A percentile compares a stretch with the other conserved stretches of the same genome.
Conservation (phyloP, 2,797 vertebrate genomes). For the Coreius guichenoti region DNA sequence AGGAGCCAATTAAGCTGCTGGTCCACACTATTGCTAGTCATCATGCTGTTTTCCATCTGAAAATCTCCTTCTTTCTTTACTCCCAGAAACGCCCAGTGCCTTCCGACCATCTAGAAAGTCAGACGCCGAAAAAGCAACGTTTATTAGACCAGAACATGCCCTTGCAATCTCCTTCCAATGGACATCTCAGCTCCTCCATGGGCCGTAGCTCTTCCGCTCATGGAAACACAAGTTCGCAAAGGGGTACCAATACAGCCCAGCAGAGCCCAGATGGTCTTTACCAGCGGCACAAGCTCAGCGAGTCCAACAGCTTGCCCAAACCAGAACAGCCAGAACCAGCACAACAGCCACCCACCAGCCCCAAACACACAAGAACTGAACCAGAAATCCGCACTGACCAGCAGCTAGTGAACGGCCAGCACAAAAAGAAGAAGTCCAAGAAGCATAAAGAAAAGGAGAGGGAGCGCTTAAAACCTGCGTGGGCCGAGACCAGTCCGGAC, state of each 20-base stretch:
- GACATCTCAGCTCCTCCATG: constrained; percentile 66
- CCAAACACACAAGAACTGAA: constrained; percentile 63
- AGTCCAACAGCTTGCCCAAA: constrained; percentile 66
- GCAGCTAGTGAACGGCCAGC: constrained; percentile 72
- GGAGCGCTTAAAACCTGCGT: constrained; percentile 77
- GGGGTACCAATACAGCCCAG: constrained; percentile 66
- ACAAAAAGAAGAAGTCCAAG: constrained; percentile 83
- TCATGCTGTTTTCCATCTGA: constrained; percentile 22
- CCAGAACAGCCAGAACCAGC: constrained; percentile 65
- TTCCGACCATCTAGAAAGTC: constrained; percentile 71
- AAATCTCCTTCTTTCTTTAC: constrained; percentile 20
- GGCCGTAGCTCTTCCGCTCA: constrained; percentile 65
- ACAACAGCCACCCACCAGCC: constrained; percentile 59
- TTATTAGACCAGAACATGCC: constrained; percentile 73
- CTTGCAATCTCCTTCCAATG: constrained; percentile 69
- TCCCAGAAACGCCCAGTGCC: constrained; percentile 80
- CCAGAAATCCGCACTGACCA: constrained; percentile 71
- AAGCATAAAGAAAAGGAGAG: constrained; percentile 85
- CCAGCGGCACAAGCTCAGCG: constrained; percentile 71
- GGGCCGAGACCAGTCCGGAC: constrained; percentile 79
- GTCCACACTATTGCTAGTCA: constrained; percentile 1
- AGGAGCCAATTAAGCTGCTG: constrained; percentile 45
- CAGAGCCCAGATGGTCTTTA: constrained; percentile 72
- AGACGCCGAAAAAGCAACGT: constrained; percentile 80
- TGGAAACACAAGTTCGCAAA: constrained; percentile 65